Base-by-base conservation (phyloP, 2,888 invertebrate species). In the Caenorhabditis becei region DNA sequence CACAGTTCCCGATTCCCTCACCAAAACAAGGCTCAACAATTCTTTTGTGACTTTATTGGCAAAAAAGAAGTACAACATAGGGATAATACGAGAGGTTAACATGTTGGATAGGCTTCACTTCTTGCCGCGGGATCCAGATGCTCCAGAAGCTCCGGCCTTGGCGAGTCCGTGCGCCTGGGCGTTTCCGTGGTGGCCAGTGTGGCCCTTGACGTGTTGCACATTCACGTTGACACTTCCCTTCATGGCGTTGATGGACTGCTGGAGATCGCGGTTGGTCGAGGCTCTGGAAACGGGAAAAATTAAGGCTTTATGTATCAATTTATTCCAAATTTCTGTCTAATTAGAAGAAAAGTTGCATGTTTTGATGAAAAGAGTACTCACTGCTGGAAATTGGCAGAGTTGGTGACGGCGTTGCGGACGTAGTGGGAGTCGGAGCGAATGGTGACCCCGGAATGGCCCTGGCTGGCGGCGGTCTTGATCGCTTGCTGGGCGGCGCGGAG, bases 401-500 rank as follows among this genome's bases (percentile, higher is more conserved):
- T 66, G 53, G 53, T 41, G 65, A 66, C 49, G 14, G 65, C 51
- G 18, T 54, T 14, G 37, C 65, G 37, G 14, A 66, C 65, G 35
- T 66, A 66, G 23, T 41, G 53, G 11, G 65, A 66, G 5, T 66
- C 65, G n/a, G 65, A 66, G 37, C 49, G 65, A 18, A 66, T 54
- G 23, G 53, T 66, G 24, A 66, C 37, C n/a, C 54, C 65, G 11
- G 65, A 66, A 14, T 66, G 41, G 35, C 65, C 65, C 16, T 66
- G 65, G 41, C 26, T 37, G 5, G 65, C 35, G 5, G 65, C 65
- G 10, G 65, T 66, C 18, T 41, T 8, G 37, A 66, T 66, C n/a
- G 65, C 65, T 11, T 66, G 53, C 41, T 54, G 65, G n/a, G 65
- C 65, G 41, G 65, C 65, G 41, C 53, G 53, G 28, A 66, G 65